Evolutionary conservation across 2,888 invertebrate genomes (phyloP).

Genomic region (Andrena minutula): DNA sequence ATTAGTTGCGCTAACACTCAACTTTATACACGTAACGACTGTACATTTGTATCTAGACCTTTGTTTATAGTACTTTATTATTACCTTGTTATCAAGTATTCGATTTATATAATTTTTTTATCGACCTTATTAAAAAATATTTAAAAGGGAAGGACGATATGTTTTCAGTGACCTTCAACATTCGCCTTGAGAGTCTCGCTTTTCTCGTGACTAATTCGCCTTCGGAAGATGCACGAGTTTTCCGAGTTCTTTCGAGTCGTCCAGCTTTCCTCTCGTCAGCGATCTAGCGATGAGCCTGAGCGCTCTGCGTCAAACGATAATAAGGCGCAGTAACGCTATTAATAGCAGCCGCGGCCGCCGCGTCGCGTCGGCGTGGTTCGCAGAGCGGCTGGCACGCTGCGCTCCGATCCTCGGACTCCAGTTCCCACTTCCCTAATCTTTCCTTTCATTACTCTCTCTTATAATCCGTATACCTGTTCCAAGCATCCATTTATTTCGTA

Average conservation of each 20-base stretch:
- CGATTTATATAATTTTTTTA: constrained; percentile 85
- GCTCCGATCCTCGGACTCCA: background rate
- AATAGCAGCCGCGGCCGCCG: constrained; percentile 71
- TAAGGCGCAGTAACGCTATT: constrained; percentile 81
- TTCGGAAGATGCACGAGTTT: background rate
- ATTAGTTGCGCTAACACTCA: constrained; percentile 82
- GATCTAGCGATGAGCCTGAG: constrained; percentile 48
- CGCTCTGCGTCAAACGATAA: constrained; percentile 76
- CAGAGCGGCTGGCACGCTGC: constrained; percentile 57
- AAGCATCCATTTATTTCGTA: too few species aligned
- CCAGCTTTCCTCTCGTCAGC: constrained; percentile 23
- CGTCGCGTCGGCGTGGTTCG: constrained; percentile 19
- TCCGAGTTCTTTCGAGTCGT: background rate
- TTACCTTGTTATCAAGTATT: constrained; percentile 85
- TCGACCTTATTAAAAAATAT: constrained; percentile 85
- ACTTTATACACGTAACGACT: constrained; percentile 81
- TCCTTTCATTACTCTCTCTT: background rate
- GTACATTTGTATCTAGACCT: constrained; percentile 85
- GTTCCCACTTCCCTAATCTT: background rate
- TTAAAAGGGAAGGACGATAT: constrained; percentile 78
- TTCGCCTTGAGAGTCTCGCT: background rate
- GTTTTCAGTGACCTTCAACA: constrained; percentile 43
- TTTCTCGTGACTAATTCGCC: background rate
- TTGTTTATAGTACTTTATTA: constrained; percentile 84
- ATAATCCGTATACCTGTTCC: too few species aligned